Percentiles rank a stretch among this genome's conserved stretches.
Conservation (phyloP, 2,888 invertebrate species). For the Leptinotarsa haldemani region DNA sequence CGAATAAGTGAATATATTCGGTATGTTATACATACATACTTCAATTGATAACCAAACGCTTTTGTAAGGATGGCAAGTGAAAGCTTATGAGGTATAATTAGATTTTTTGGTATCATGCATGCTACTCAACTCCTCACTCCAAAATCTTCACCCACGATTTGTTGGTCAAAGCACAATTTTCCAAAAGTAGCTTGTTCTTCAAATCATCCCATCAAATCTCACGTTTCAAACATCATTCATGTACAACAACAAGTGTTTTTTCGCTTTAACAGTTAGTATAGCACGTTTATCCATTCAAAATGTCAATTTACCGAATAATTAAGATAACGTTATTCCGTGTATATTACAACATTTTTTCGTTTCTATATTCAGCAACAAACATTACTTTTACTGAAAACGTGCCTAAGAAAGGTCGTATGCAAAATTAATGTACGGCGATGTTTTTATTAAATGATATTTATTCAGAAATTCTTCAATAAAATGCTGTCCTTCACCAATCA, state of each 20-base stretch:
- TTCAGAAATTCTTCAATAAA: conserved; percentile 35
- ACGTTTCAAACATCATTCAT: background rate
- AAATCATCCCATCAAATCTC: background rate
- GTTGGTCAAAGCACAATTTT: too few species aligned
- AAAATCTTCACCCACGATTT: too few species aligned
- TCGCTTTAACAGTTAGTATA: background rate
- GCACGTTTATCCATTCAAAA: conserved; percentile 17
- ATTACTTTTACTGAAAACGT: conserved; percentile 45
- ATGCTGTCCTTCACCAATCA: conserved; percentile 38
- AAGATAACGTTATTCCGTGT: conserved; percentile 30
- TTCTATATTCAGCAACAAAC: conserved; percentile 21
- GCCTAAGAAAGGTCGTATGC: conserved; percentile 45
- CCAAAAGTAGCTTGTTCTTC: background rate
- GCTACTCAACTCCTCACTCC: too few species aligned
- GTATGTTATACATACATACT: too few species aligned
- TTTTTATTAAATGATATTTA: conserved; percentile 37
- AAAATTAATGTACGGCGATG: conserved; percentile 43
- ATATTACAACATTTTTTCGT: conserved; percentile 18
- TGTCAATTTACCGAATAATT: conserved; percentile 18
- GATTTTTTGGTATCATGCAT: too few species aligned
- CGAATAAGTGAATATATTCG: too few species aligned
- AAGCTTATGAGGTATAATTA: too few species aligned
- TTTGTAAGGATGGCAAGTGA: too few species aligned
- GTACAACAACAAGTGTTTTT: background rate
- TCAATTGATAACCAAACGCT: too few species aligned